These are phyloP conservation scores for Bothrops jararaca DNA, from an alignment of 2,113 vertebrate genomes.

Conservation along the genomic window DNA sequence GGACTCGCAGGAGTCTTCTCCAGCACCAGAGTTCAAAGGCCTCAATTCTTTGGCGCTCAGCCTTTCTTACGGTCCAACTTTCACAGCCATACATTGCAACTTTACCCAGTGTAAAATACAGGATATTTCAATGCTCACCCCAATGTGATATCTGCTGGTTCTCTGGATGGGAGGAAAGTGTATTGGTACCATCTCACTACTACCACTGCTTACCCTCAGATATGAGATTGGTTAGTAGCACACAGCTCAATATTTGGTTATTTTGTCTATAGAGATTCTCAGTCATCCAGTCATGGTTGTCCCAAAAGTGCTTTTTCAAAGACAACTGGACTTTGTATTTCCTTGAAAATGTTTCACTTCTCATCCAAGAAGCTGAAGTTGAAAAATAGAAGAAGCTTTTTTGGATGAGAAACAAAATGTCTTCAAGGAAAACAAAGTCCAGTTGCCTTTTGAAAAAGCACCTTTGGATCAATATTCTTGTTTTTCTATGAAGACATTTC, in stretches of 20 bases:
- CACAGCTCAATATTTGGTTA: not conserved
- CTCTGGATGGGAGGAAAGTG: not conserved
- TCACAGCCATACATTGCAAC: too few relatives aligned
- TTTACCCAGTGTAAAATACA: not conserved
- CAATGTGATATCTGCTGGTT: not conserved
- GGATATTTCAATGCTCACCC: not conserved
- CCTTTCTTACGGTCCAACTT: too few relatives aligned
- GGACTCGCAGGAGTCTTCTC: too few relatives aligned
- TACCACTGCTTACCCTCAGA: not conserved
- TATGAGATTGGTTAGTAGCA: not conserved
- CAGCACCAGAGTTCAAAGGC: too few relatives aligned
- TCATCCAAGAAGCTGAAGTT: not conserved
- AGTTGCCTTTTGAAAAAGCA: too few relatives aligned
- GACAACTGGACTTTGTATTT: not conserved
- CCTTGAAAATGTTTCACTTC: not conserved
- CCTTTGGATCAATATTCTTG: not conserved
- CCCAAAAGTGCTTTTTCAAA: not conserved
- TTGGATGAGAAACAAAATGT: too few relatives aligned
- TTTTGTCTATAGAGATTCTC: not conserved
- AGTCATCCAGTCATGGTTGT: not conserved
- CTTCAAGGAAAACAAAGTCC: too few relatives aligned
- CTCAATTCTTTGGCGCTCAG: too few relatives aligned
- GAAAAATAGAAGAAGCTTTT: too few relatives aligned
- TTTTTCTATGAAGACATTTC: too few relatives aligned
- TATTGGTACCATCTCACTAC: not conserved